These are phyloP conservation scores for Chunga burmeisteri DNA, from an alignment of 2,113 vertebrate genomes.

Conservation along the genomic window DNA sequence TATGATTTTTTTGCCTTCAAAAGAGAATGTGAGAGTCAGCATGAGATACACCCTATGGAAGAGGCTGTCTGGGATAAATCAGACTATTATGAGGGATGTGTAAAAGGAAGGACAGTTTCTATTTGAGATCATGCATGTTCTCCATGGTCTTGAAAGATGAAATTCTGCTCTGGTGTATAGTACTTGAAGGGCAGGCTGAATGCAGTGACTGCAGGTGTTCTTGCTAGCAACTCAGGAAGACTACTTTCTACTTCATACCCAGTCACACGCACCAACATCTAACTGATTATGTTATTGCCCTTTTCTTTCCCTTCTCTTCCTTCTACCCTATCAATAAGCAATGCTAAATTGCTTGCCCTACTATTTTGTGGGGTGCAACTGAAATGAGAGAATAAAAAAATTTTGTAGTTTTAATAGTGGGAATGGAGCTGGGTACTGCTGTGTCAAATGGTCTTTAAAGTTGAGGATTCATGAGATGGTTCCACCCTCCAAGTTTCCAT, in stretches of 20 bases:
- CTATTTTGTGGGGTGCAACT: not conserved
- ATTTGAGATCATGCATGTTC: not conserved
- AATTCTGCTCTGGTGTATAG: not conserved
- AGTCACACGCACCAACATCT: not conserved
- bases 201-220: not conserved
- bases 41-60: conserved; percentile 13
- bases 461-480: not conserved
- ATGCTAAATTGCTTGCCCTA: fast-evolving
- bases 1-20: conserved; percentile 36
- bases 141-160: conserved; percentile 9
- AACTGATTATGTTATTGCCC: not conserved
- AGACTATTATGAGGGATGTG: conserved; percentile 34
- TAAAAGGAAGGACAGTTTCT: conserved; percentile 46
- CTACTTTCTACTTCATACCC: not conserved
- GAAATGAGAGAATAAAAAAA: not conserved
- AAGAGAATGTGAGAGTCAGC: conserved; percentile 37
- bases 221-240: not conserved
- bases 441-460: not conserved
- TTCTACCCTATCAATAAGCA: not conserved
- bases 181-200: not conserved
- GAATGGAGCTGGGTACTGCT: not conserved
- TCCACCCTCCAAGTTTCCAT: not conserved
- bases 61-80: conserved; percentile 43
- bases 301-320: not conserved
- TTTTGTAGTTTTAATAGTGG: not conserved